Percentiles rank a stretch among this genome's conserved stretches.
phyloP scores from a whole-genome alignment of 2,888 invertebrate genomes.

The Priapulus caudatus region DNA sequence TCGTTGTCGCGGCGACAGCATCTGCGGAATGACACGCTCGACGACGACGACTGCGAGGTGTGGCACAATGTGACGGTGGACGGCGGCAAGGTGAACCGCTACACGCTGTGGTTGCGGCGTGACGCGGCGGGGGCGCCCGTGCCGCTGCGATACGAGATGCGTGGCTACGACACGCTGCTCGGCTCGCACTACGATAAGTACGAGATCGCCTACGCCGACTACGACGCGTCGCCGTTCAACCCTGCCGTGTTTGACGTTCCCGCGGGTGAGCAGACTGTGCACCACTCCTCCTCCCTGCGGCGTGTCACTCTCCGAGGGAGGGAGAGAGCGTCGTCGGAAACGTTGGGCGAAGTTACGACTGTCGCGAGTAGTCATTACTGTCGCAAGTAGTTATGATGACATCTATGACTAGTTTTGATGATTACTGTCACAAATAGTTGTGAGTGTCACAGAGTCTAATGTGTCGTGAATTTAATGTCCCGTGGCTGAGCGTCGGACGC shows the following conservation, averaged over 20 bases:
- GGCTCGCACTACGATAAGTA: slow-evolving; percentile 95
- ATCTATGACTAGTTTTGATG: too few species aligned
- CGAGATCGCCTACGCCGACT: slow-evolving; percentile 61
- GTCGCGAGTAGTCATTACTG: too few species aligned
- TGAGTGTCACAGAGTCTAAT: too few species aligned
- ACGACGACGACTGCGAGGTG: slow-evolving; percentile 59
- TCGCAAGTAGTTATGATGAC: too few species aligned
- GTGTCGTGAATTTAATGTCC: too few species aligned
- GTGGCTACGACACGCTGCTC: slow-evolving; percentile 76
- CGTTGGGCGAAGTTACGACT: too few species aligned
- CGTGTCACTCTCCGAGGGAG: too few species aligned
- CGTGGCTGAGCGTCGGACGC: too few species aligned
- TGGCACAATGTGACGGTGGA: slow-evolving; percentile 57
- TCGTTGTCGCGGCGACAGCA: too few species aligned
- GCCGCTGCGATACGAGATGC: slow-evolving; percentile 71
- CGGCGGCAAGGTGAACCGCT: slow-evolving; percentile 72
- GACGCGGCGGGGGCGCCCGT: slow-evolving; percentile 43
- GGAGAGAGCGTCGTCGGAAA: too few species aligned
- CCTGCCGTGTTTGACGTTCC: slow-evolving; percentile 56
- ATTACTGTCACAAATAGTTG: too few species aligned
- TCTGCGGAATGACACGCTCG: slow-evolving; percentile 44
- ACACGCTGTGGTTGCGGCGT: slow-evolving; percentile 66
- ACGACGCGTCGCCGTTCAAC: slow-evolving; percentile 50
- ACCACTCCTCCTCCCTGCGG: too few species aligned
- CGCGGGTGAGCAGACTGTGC: slow-evolving; percentile 49